phyloP scores from a whole-genome alignment of 2,113 vertebrate genomes.

The Lycaon pictus region DNA sequence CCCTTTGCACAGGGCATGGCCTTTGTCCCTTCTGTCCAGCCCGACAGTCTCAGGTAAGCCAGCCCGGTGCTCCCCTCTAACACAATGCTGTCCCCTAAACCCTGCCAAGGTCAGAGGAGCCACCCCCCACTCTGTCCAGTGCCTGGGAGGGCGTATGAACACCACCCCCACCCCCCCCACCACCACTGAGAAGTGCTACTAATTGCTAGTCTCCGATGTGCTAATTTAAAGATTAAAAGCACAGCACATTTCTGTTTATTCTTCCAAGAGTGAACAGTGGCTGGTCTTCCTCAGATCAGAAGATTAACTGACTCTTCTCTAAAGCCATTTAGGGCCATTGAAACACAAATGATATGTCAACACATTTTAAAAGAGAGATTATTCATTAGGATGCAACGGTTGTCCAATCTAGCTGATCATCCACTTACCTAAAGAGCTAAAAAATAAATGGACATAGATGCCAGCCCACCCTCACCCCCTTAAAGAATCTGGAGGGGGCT shows the following conservation, averaged over 20 bases:
- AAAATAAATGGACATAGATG: background rate
- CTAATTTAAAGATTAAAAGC: conserved; percentile 73
- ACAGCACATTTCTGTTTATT: conserved; percentile 63
- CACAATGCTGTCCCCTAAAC: background rate
- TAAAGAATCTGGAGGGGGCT: background rate
- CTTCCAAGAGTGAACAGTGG: conserved; percentile 50
- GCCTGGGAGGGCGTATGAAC: background rate
- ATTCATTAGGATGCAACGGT: background rate
- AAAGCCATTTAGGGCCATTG: conserved; percentile 63
- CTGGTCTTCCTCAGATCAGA: conserved; percentile 62
- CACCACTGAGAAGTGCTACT: background rate
- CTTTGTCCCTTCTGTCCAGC: background rate
- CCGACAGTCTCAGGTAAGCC: background rate
- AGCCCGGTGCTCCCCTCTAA: background rate
- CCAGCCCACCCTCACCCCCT: no score
- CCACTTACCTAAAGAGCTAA: background rate
- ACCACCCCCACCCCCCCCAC: no score
- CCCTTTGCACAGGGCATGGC: background rate
- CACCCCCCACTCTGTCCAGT: background rate
- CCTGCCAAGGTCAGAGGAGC: background rate
- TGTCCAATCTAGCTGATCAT: background rate
- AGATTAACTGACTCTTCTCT: conserved; percentile 72
- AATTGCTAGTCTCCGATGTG: background rate
- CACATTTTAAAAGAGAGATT: conserved; percentile 64
- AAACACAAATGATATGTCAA: conserved; percentile 69